Evolutionary conservation across 2,797 vertebrate genomes (phyloP), one percentile per base, ranked within the genome.

Genomic region (Artibeus lituratus): DNA sequence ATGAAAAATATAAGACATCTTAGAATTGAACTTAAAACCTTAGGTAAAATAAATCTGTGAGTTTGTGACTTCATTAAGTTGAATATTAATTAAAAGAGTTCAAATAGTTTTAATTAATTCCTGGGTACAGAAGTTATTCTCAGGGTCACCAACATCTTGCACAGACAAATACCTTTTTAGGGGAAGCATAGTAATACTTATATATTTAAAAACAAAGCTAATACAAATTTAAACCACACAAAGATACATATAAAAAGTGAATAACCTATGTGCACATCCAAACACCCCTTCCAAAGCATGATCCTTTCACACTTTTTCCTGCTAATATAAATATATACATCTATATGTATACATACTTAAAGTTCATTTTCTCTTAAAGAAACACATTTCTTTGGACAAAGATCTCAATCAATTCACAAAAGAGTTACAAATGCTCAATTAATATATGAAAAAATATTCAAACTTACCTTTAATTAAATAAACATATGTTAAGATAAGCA

Each of bases 21-120:
- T 86, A 70, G 89, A 86, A 92, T 47, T 73, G 21, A 86, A 67
- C 10, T 86, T 95, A 84, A 97, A 91, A 26, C 8, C 51, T 87
- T 57, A 65, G 77, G 26, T 70, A 57, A 92, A 81, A 53, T n/a
- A 70, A 15, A n/a, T 57, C n/a, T 78, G 6, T 90, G 42, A 49
- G n/a, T 82, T 35, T 57, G 32, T 86, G 19, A 84, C 18, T 55
- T 87, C 32, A n/a, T 82, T 83, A 94, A 70, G 35, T 70, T 85
- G 70, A 74, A 15, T 82, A 73, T 90, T 81, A 77, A 91, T 37
- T 94, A 80, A 5, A 69, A 69, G 1, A 74, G 32, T 76, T 2
- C 10, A 88, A 70, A 47, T 65, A 77, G 14, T 4, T 84, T n/a
- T 91, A 72, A 91, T 35, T 86, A 35, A 76, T 65, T 94, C 8